phyloP scores from a whole-genome alignment of 2,797 vertebrate genomes.

The Sylvia borin region DNA sequence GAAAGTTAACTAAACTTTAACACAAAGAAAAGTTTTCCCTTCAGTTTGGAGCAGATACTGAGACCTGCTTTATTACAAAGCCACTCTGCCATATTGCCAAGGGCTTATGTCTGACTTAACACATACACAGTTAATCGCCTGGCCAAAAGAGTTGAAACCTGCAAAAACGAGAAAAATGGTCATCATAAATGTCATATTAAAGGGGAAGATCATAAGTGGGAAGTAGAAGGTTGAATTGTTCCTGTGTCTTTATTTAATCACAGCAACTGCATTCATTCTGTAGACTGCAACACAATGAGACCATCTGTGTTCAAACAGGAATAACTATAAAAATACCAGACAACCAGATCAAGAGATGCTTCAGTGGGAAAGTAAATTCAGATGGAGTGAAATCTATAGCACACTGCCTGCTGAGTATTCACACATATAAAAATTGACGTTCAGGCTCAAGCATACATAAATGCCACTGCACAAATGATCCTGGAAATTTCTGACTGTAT shows the following conservation, averaged over 20 bases:
- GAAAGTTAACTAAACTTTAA: conserved; percentile 57
- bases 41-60: conserved; percentile 58
- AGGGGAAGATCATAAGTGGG: background rate
- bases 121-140: background rate
- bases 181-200: conserved; percentile 1
- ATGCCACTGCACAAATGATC: background rate
- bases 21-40: conserved; percentile 62
- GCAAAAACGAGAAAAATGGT: background rate
- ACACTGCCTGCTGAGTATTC: background rate
- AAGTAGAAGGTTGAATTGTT: background rate
- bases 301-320: conserved; percentile 7
- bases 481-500: background rate
- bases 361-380: conserved; percentile 29
- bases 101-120: conserved; percentile 32
- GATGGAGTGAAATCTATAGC: background rate
- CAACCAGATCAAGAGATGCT: conserved; percentile 19
- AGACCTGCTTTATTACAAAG: conserved; percentile 54
- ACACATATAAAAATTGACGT: background rate
- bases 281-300: background rate
- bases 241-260: conserved; percentile 22
- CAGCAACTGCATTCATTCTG: background rate
- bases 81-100: conserved; percentile 26
- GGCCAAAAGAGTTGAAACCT: background rate
- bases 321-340: background rate
- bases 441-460: background rate